These are phyloP conservation scores for Chrysina gloriosa DNA, from an alignment of 2,888 invertebrate species.

Conservation along the genomic window DNA sequence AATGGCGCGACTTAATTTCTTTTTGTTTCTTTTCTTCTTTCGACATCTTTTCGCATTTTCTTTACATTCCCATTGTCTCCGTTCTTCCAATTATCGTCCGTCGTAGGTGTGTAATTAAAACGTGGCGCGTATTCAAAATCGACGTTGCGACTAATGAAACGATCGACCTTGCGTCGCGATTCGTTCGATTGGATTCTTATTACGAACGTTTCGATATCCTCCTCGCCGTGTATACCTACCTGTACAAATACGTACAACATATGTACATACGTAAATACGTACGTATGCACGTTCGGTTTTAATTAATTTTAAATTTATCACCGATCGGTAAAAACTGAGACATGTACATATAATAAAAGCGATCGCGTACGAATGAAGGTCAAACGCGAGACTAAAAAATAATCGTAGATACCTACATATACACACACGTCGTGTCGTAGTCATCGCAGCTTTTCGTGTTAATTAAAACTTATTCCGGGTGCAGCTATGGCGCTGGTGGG, in stretches of 20 bases:
- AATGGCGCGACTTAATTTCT: too few relatives aligned
- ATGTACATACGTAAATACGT: too few relatives aligned
- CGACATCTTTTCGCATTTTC: too few relatives aligned
- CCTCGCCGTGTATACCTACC: too few relatives aligned
- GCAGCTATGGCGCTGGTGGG: too few relatives aligned
- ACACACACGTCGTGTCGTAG: too few relatives aligned
- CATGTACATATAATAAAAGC: not conserved
- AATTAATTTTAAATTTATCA: conserved; percentile 22
- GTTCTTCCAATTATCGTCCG: not conserved
- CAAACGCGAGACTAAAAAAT: too few relatives aligned
- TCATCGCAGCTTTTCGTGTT: too few relatives aligned
- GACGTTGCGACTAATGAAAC: conserved; percentile 16
- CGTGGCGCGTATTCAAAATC: not conserved
- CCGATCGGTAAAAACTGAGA: not conserved
- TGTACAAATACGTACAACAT: too few relatives aligned
- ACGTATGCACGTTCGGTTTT: not conserved
- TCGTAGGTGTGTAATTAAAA: conserved; percentile 22
- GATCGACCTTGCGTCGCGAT: conserved; percentile 2
- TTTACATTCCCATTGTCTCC: not conserved
- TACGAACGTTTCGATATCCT: not conserved
- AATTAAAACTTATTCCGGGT: too few relatives aligned
- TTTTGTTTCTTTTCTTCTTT: too few relatives aligned
- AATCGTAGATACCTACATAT: too few relatives aligned
- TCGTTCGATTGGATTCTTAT: not conserved
- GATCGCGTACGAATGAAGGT: not conserved